These are phyloP conservation scores for Champsocephalus gunnari DNA, from an alignment of 2,797 vertebrate species.

Conservation along the genomic window DNA sequence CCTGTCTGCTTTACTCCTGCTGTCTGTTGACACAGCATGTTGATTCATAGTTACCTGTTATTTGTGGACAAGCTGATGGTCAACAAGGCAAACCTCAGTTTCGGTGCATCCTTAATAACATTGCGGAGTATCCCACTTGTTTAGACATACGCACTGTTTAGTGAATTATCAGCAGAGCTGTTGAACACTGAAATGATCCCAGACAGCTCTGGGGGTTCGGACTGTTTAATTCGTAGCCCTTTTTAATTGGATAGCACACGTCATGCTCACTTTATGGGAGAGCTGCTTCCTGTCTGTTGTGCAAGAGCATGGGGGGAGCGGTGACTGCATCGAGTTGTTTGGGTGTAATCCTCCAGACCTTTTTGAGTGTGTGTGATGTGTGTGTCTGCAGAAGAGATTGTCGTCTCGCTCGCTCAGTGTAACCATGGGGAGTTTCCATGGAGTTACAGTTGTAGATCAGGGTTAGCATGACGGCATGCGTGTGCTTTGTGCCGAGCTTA, in stretches of 20 bases:
- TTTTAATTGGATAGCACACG: not conserved
- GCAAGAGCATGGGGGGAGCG: not conserved
- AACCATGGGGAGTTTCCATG: conserved; percentile 76
- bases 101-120: no score
- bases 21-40: no score
- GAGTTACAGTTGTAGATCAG: conserved; percentile 60
- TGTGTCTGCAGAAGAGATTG: conserved; percentile 26
- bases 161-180: conserved; percentile 2
- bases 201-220: conserved; percentile 12
- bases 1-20: conserved; percentile 24
- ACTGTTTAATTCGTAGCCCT: conserved; percentile 12
- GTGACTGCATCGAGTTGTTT: conserved; percentile 8
- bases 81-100: no score
- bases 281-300: not conserved
- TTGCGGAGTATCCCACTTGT: no score
- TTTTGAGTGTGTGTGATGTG: conserved; percentile 20
- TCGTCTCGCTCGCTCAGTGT: conserved; percentile 54
- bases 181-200: not conserved
- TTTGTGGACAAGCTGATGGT: no score
- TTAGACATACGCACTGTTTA: not conserved
- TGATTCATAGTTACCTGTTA: no score
- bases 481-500: conserved; percentile 75
- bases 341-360: conserved; percentile 27
- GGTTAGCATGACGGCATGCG: conserved; percentile 70
- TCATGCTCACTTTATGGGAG: not conserved